Percentiles rank a stretch among this genome's conserved stretches.
Evolutionary conservation across 2,888 invertebrate species (phyloP).

Genomic region (Apodemia duryi): DNA sequence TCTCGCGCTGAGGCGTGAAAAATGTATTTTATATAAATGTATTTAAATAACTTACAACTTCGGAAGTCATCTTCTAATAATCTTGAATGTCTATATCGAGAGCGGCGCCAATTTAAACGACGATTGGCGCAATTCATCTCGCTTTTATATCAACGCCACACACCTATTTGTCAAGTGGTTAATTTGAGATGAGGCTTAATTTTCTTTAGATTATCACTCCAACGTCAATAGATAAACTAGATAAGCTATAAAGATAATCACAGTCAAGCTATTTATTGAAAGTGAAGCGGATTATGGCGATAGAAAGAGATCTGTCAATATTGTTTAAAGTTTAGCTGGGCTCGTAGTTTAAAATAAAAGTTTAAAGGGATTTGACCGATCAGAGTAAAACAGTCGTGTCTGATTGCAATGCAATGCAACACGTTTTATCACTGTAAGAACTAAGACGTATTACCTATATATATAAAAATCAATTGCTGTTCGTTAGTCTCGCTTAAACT

Average conservation of each 20-base stretch:
- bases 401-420: too few species aligned
- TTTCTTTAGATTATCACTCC: conserved; percentile 8
- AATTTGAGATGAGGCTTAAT: conserved; percentile 1
- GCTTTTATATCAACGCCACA: background rate
- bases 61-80: conserved; percentile 30
- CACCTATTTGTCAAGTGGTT: conserved; percentile 5
- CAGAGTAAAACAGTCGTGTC: too few species aligned
- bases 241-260: conserved; percentile 5
- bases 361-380: too few species aligned
- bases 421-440: too few species aligned
- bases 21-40: background rate
- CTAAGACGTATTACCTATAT: too few species aligned
- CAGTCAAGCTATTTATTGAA: background rate
- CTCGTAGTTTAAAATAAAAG: too few species aligned
- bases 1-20: too few species aligned
- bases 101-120: background rate
- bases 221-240: conserved; percentile 7
- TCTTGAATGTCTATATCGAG: background rate
- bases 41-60: conserved; percentile 33
- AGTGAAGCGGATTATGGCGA: background rate
- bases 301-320: background rate
- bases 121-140: conserved; percentile 8
- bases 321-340: too few species aligned
- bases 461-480: too few species aligned
- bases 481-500: too few species aligned